Conservation (phyloP, 2,797 vertebrate genomes). For the Sphaeramia orbicularis region DNA sequence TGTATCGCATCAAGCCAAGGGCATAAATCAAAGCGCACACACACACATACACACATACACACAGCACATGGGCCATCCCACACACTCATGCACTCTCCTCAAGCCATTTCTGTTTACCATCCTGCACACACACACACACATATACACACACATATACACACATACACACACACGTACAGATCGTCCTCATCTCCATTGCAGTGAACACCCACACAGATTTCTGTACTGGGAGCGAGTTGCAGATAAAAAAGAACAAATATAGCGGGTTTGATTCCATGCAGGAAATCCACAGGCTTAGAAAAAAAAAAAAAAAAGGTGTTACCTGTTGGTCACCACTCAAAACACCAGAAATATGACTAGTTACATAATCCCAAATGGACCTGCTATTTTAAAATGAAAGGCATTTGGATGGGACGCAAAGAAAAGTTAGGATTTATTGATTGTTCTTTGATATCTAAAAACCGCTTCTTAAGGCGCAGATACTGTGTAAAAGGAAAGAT, state of each 20-base stretch:
- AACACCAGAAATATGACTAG: conserved; percentile 46
- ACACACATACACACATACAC: conserved; percentile 28
- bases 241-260: conserved; percentile 65
- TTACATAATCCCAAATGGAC: conserved; percentile 61
- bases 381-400: conserved; percentile 37
- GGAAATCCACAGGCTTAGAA: conserved; percentile 63
- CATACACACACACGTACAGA: conserved; percentile 49
- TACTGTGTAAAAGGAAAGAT: not conserved
- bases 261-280: conserved; percentile 54
- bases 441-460: too few species aligned
- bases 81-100: conserved; percentile 64
- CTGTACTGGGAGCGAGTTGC: conserved; percentile 57
- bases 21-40: conserved; percentile 67
- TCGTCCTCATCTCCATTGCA: conserved; percentile 72
- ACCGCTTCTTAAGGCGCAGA: too few species aligned
- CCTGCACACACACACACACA: too few species aligned
- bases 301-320: conserved; percentile 16
- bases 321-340: conserved; percentile 64
- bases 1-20: conserved; percentile 67
- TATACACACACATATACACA: too few species aligned
- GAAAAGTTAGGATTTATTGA: conserved; percentile 9
- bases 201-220: conserved; percentile 74
- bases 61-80: conserved; percentile 58
- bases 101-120: conserved; percentile 59
- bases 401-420: not conserved